Conservation (phyloP, 2,888 invertebrate species). For the Punctoribates punctum region DNA sequence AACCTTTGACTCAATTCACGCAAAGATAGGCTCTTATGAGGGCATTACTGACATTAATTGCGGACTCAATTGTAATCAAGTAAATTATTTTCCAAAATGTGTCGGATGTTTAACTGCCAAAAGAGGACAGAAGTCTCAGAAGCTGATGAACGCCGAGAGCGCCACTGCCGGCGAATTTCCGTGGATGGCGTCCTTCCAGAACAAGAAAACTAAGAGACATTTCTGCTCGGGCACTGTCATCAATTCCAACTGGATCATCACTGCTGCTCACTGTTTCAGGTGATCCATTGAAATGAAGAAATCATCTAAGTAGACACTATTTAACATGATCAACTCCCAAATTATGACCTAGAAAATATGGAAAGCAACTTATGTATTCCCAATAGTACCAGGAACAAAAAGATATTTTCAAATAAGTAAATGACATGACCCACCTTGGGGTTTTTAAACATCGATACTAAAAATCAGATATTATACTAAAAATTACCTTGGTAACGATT, state of each 20-base stretch:
- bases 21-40: conserved; percentile 29
- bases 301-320: no score
- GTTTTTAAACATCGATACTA: no score
- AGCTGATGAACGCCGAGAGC: conserved; percentile 19
- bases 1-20: not conserved
- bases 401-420: no score
- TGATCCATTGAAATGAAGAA: not conserved
- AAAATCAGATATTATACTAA: no score
- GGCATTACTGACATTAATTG: conserved; percentile 16
- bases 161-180: not conserved
- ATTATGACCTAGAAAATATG: no score
- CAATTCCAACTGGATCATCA: conserved; percentile 2
- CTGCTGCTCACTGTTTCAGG: conserved; percentile 24
- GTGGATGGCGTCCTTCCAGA: conserved; percentile 19
- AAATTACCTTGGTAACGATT: no score
- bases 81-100: not conserved
- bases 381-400: no score
- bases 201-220: not conserved
- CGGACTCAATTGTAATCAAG: not conserved
- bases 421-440: no score
- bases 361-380: no score
- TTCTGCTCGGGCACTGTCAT: conserved; percentile 1
- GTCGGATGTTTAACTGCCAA: not conserved
- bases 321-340: no score
- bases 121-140: not conserved